Conservation (phyloP, 2,797 vertebrate genomes). For the Hylomyscus alleni region DNA sequence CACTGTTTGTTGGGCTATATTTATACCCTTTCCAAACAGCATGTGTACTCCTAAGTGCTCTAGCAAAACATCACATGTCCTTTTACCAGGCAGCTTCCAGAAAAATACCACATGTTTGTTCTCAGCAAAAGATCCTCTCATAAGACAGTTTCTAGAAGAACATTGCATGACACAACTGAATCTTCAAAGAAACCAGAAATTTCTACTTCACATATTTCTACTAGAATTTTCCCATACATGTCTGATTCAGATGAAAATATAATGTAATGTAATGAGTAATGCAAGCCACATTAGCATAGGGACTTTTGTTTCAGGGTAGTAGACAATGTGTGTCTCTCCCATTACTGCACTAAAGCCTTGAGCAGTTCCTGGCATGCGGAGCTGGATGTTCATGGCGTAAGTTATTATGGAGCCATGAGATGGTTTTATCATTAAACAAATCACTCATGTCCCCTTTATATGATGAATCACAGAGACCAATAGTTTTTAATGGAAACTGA, state of each 20-base stretch:
- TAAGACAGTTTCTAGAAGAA: not conserved
- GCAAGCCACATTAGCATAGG: not conserved
- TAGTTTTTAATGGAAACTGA: constrained; percentile 47
- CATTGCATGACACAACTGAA: not conserved
- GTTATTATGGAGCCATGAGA: constrained; percentile 33
- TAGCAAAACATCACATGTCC: not conserved
- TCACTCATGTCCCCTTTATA: constrained; percentile 36
- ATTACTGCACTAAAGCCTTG: not conserved
- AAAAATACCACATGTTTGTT: not conserved
- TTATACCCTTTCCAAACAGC: not conserved
- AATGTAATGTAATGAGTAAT: not conserved
- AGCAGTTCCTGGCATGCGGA: not conserved
- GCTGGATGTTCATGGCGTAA: constrained; percentile 55
- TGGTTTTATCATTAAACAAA: constrained; percentile 16
- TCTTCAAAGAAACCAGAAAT: not conserved
- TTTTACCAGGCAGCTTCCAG: not conserved
- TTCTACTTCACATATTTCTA: not conserved
- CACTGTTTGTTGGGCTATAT: not conserved
- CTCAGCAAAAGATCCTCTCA: not conserved
- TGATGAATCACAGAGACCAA: constrained; percentile 10
- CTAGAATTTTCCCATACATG: not conserved
- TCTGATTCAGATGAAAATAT: not conserved
- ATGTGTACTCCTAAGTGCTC: not conserved
- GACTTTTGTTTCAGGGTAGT: not conserved
- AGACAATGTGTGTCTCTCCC: not conserved